Conservation (phyloP, 2,113 vertebrate genomes). For the Turdus rufiventris region DNA sequence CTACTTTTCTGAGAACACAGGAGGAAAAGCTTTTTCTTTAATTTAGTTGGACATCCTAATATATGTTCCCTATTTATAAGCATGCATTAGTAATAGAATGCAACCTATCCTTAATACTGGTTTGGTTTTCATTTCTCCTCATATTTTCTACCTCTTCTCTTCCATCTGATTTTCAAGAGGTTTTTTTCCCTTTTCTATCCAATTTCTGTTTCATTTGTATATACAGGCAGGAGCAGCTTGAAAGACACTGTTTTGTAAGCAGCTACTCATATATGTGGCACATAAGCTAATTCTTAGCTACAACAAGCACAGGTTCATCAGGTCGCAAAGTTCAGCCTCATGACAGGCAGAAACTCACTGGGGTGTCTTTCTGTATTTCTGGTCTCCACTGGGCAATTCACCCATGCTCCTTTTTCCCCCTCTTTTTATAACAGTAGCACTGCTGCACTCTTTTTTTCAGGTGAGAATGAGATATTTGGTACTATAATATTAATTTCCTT, state of each 20-base stretch:
- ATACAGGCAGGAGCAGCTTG: neutral
- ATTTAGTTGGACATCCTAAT: neutral
- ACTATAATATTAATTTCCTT: neutral
- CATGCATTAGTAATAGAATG: neutral
- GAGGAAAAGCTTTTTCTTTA: neutral
- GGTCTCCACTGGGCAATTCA: neutral
- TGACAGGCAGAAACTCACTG: neutral
- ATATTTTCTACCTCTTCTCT: neutral
- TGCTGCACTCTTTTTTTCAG: neutral
- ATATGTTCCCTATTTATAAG: neutral
- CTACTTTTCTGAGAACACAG: neutral
- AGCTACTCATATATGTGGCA: neutral
- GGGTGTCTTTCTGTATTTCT: neutral
- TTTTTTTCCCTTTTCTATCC: neutral
- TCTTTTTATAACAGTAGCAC: neutral
- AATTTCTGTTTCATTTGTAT: neutral
- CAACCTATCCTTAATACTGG: neutral
- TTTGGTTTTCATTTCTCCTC: neutral
- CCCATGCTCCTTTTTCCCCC: fast-evolving
- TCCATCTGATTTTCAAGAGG: neutral
- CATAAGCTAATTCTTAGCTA: neutral
- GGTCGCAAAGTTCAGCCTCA: neutral
- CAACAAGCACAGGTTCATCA: neutral
- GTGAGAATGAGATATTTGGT: neutral
- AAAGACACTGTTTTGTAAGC: neutral